Percentiles rank a stretch among this genome's conserved stretches.
phyloP scores from a whole-genome alignment of 2,888 invertebrate species.

The Blera fallax region DNA sequence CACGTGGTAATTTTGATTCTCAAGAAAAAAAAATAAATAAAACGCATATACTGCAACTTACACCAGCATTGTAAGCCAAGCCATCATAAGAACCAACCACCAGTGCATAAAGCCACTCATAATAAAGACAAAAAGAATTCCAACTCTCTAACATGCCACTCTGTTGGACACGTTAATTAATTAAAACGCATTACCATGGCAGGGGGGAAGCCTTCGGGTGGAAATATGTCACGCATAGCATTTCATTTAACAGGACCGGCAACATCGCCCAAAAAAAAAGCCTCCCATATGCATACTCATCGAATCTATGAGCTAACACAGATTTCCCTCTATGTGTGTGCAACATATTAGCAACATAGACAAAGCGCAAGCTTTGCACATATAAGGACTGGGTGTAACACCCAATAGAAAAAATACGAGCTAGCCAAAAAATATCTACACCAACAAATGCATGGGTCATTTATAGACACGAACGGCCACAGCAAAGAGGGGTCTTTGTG shows the following conservation, averaged over 20 bases:
- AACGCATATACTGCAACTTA: conserved; percentile 62
- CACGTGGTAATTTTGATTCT: conserved; percentile 21
- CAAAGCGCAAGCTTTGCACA: conserved; percentile 62
- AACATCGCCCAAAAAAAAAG: conserved; percentile 41
- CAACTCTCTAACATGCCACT: conserved; percentile 52
- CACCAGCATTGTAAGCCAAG: conserved; percentile 17
- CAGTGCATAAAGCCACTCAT: conserved; percentile 55
- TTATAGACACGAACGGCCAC: conserved; percentile 24
- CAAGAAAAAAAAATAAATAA: conserved; percentile 17
- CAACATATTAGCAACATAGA: conserved; percentile 54
- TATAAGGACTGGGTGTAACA: conserved; percentile 50
- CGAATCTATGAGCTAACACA: conserved; percentile 25
- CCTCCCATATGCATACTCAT: conserved; percentile 15
- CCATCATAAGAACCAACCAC: conserved; percentile 35
- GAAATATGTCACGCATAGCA: conserved; percentile 70
- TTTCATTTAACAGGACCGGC: conserved; percentile 51
- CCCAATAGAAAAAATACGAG: conserved; percentile 2
- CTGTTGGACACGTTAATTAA: conserved; percentile 67
- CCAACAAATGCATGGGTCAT: conserved; percentile 35
- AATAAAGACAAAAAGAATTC: conserved; percentile 35
- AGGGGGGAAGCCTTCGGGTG: conserved; percentile 45
- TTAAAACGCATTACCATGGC: conserved; percentile 67
- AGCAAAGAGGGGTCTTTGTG: neutral
- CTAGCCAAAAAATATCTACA: conserved; percentile 30
- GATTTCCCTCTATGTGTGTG: conserved; percentile 51